Evolutionary conservation across 2,888 invertebrate species (phyloP).

Genomic region (Amiota communis): DNA sequence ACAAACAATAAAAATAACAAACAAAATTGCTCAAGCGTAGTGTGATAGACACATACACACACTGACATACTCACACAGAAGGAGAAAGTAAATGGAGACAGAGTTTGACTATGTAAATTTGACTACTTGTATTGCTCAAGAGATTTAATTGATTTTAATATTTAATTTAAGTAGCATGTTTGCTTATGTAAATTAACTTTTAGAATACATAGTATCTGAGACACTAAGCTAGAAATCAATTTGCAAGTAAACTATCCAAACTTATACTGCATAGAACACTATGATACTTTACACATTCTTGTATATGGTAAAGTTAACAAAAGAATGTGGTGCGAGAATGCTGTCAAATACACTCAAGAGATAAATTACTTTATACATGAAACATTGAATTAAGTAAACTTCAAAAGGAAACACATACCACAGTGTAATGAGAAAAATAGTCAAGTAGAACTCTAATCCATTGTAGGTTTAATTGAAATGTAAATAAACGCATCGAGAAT

Average conservation of each 20-base stretch:
- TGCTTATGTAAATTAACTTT: neutral
- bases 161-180: constrained; percentile 3
- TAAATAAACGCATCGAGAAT: too few species aligned
- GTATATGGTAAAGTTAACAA: too few species aligned
- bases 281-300: neutral
- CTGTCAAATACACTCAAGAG: too few species aligned
- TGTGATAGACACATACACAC: constrained; percentile 19
- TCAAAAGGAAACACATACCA: too few species aligned
- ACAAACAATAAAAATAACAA: constrained; percentile 37
- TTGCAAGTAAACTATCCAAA: neutral
- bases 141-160: constrained; percentile 21
- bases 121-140: neutral
- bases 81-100: constrained; percentile 21
- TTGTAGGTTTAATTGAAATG: too few species aligned
- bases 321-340: too few species aligned
- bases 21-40: neutral
- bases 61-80: constrained; percentile 32
- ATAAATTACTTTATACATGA: too few species aligned
- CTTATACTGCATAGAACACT: too few species aligned
- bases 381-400: too few species aligned
- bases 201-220: neutral
- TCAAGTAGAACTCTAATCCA: too few species aligned
- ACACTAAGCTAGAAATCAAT: neutral
- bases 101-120: neutral
- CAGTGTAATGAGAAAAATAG: too few species aligned